Conservation (phyloP, 2,888 invertebrate species). For the Clitarchus hookeri region DNA sequence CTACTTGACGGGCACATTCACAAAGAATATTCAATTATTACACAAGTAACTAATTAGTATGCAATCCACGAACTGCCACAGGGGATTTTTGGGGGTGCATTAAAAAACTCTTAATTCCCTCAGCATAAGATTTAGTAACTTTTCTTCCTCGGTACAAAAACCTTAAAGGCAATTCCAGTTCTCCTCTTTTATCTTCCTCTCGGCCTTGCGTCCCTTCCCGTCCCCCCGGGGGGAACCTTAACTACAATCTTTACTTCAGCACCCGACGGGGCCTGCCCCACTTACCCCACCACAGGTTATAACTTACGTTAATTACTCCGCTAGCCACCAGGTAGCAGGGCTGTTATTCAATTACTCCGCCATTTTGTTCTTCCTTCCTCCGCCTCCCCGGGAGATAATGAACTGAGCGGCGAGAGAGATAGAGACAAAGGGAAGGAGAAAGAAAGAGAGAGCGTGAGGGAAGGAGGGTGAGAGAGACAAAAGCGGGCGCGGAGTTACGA, state of each 20-base stretch:
- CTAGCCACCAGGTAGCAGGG: slow-evolving; percentile 27
- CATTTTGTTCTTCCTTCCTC: slow-evolving; percentile 23
- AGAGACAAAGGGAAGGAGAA: slow-evolving; percentile 56
- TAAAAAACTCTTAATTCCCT: neutral
- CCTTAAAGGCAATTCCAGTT: neutral
- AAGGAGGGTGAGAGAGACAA: slow-evolving; percentile 56
- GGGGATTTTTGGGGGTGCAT: neutral
- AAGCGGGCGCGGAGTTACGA: neutral
- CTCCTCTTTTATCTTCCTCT: neutral
- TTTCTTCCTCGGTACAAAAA: neutral
- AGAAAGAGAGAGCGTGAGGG: slow-evolving; percentile 59
- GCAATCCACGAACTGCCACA: too few relatives aligned
- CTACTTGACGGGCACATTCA: too few relatives aligned
- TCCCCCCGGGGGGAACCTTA: neutral
- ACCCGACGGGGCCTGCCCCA: neutral
- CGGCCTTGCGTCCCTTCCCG: neutral
- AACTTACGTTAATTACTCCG: slow-evolving; percentile 26
- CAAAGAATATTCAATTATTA: too few relatives aligned
- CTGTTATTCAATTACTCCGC: slow-evolving; percentile 25
- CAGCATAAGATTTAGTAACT: slow-evolving; percentile 14
- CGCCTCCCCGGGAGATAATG: slow-evolving; percentile 19
- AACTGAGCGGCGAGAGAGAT: slow-evolving; percentile 29
- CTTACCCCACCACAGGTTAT: slow-evolving; percentile 18
- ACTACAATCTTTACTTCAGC: slow-evolving; percentile 22
- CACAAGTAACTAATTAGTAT: too few relatives aligned